Conservation (phyloP, 1,140 invertebrate species). For the Campodea augens region DNA sequence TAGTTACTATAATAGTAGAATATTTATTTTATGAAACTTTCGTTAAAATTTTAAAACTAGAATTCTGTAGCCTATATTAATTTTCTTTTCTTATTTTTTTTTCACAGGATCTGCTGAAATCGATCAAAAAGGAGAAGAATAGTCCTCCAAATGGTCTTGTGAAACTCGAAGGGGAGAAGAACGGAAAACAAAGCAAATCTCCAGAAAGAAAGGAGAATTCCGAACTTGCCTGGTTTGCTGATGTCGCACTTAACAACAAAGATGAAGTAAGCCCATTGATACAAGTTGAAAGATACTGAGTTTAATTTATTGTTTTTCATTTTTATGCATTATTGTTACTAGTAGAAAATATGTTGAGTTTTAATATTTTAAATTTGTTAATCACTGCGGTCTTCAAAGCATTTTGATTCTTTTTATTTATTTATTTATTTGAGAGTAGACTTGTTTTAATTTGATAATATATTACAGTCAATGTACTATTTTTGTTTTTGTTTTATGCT, state of each 20-base stretch:
- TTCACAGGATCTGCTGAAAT: constrained; percentile 14
- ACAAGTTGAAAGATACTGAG: neutral
- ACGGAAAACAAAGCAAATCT: constrained; percentile 11
- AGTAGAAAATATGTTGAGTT: neutral
- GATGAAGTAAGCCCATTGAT: constrained; percentile 4
- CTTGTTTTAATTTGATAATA: too few relatives aligned
- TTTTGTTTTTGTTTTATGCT: too few relatives aligned
- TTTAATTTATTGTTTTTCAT: constrained; percentile 8
- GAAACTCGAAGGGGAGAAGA: constrained; percentile 19
- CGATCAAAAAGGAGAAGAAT: constrained; percentile 13
- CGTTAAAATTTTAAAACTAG: too few relatives aligned
- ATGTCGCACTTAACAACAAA: constrained; percentile 34
- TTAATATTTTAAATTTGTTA: too few relatives aligned
- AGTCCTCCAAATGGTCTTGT: too few relatives aligned
- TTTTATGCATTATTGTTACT: neutral
- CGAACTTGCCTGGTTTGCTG: constrained; percentile 44
- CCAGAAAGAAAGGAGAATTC: constrained; percentile 29
- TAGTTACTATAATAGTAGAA: too few relatives aligned
- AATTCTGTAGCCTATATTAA: too few relatives aligned
- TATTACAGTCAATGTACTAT: too few relatives aligned
- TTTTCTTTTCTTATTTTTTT: neutral
- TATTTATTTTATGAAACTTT: too few relatives aligned
- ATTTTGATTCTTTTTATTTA: too few relatives aligned
- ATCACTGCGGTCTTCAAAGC: too few relatives aligned
- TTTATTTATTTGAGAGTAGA: too few relatives aligned